Conservation (phyloP, 2,113 vertebrate species). For the Periophthalmus modestus region DNA sequence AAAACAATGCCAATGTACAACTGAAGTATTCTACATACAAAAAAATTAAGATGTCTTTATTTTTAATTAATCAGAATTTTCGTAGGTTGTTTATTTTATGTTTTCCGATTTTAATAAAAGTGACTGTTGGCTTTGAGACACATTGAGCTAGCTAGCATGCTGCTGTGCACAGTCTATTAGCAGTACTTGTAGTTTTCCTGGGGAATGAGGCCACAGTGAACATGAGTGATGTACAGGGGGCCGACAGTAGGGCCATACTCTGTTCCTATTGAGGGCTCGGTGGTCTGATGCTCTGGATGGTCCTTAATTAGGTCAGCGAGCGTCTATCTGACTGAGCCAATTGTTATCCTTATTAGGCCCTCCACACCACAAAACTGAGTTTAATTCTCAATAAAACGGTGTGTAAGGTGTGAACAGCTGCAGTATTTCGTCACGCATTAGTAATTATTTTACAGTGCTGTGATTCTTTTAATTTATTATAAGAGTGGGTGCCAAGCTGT, state of each 20-base stretch:
- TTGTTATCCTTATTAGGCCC: background rate
- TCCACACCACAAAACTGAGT: background rate
- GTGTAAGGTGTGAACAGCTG: background rate
- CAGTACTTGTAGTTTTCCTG: background rate
- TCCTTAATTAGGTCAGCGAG: background rate
- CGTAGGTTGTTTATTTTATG: too few species aligned
- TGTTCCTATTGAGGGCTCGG: background rate
- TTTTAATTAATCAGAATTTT: too few species aligned
- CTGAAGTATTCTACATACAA: too few species aligned
- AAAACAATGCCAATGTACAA: too few species aligned
- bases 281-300: background rate
- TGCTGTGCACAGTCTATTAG: background rate
- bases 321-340: background rate
- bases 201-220: conserved; percentile 6
- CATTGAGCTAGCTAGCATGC: too few species aligned
- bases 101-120: too few species aligned
- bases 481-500: background rate
- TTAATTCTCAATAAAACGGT: background rate
- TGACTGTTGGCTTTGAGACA: too few species aligned
- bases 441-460: background rate
- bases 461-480: background rate
- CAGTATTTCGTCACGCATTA: too few species aligned
- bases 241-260: conserved; percentile 1
- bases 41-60: too few species aligned
- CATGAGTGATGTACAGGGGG: conserved; percentile 7